Evolutionary conservation across 2,888 invertebrate species (phyloP).

Genomic region (Diadegma fenestrale): DNA sequence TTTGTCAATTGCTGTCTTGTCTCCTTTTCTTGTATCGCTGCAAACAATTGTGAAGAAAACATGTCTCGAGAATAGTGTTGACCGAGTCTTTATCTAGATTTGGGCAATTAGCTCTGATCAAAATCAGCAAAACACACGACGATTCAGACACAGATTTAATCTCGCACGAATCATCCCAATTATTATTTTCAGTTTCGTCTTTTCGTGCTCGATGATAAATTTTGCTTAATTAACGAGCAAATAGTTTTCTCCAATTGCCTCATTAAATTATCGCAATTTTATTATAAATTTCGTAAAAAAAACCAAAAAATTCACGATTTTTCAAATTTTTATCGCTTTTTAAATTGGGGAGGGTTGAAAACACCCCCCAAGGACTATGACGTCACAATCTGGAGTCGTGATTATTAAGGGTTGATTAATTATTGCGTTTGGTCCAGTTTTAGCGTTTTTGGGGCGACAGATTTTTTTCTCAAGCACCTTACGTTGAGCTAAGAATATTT

Average conservation of each 20-base stretch:
- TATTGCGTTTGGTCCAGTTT: no score
- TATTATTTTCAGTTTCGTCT: not conserved
- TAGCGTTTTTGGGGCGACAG: conserved; percentile 27
- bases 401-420: no score
- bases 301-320: no score
- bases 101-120: not conserved
- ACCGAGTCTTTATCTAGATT: not conserved
- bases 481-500: conserved; percentile 58
- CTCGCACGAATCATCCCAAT: not conserved
- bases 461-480: conserved; percentile 46
- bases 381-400: no score
- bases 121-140: conserved; percentile 11
- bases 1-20: conserved; percentile 52
- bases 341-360: no score
- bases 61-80: conserved; percentile 37
- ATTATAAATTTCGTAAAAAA: no score
- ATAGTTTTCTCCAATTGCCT: not conserved
- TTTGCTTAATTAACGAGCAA: not conserved
- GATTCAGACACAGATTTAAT: not conserved
- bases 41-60: conserved; percentile 7
- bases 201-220: not conserved
- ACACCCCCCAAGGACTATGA: no score
- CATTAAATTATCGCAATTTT: not conserved
- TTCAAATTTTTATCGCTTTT: no score
- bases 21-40: conserved; percentile 5